Evolutionary conservation across 1,140 invertebrate genomes (phyloP), one percentile per base, ranked within the genome.

Genomic region (Frieseomelitta varia): DNA sequence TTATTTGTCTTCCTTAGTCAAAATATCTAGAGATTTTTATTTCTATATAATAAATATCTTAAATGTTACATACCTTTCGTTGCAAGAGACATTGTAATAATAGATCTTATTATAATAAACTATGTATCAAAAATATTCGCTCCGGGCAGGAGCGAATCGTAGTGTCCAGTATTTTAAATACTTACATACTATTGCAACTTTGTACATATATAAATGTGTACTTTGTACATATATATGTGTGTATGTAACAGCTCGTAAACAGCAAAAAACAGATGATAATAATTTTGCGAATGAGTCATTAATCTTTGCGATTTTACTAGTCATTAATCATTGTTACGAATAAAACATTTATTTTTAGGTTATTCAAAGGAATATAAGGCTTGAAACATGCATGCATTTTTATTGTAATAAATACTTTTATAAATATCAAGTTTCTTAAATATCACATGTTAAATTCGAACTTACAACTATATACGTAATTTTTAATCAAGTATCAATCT

Each of bases 61-160:
- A 11, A 78, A 58, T 85, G 53, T 34, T 53, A 74, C 71, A 1
- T 90, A 91, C 88, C 87, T 87, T 91, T 91, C 6, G 86, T 90
- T 80, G 58, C 15, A 34, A 65, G 10, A 39, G 88, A 85, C 90
- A 91, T 91, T 17, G 61, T 53, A 67, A 81, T 67, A 72, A 79
- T 85, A 63, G 61, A 53, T n/a, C n/a, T 34, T 77, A 19, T 11
- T 61, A 24, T 47, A 58, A 77, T n/a, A 61, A 27, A 71, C 1
- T 61, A 77, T 76, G 24, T 19, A 39, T 24, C 4, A 65, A 2
- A 30, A 4, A 30, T 17, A 27, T 17, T 30, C 1, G n/a, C n/a
- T n/a, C n/a, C n/a, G 2, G n/a, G 8, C 2, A 17, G 15, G 4
- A 6, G 2, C 2, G 63, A 17, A 27, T 15, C 4, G 14, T 6